phyloP scores from a whole-genome alignment of 2,113 vertebrate genomes.

The Anguilla rostrata region DNA sequence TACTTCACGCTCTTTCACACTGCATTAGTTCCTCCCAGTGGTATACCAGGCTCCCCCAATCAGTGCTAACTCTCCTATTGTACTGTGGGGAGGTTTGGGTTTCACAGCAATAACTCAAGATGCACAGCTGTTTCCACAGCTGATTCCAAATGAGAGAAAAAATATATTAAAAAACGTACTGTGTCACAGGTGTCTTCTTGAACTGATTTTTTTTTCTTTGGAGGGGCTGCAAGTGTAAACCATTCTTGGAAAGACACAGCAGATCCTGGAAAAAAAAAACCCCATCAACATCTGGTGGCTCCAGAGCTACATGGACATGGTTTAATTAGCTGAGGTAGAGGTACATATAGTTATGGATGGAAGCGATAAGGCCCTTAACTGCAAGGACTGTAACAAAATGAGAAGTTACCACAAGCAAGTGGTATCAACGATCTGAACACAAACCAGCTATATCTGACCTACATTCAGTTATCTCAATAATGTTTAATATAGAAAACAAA shows the following conservation, averaged over 20 bases:
- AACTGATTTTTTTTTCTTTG: background rate
- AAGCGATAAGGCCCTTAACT: slow-evolving; percentile 45
- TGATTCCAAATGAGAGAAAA: background rate
- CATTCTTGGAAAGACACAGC: background rate
- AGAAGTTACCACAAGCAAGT: slow-evolving; percentile 41
- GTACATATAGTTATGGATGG: slow-evolving; percentile 50
- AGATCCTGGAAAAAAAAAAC: slow-evolving; percentile 4
- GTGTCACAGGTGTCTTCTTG: background rate
- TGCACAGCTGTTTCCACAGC: background rate
- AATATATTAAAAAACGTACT: background rate
- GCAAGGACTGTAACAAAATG: slow-evolving; percentile 44
- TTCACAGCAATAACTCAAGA: background rate
- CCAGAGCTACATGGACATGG: slow-evolving; percentile 26
- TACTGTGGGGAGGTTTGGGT: background rate
- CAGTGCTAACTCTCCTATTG: background rate
- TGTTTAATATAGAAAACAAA: background rate
- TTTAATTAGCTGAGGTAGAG: slow-evolving; percentile 46
- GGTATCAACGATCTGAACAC: slow-evolving; percentile 36
- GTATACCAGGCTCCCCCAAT: background rate
- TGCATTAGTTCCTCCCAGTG: no score
- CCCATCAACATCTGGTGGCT: slow-evolving; percentile 39
- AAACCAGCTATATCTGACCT: slow-evolving; percentile 50
- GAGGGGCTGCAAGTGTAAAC: background rate
- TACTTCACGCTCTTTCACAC: no score
- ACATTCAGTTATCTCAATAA: slow-evolving; percentile 42